Evolutionary conservation across 2,797 vertebrate species (phyloP), one percentile per base, ranked within the genome.

Genomic region (Sardinella longiceps): DNA sequence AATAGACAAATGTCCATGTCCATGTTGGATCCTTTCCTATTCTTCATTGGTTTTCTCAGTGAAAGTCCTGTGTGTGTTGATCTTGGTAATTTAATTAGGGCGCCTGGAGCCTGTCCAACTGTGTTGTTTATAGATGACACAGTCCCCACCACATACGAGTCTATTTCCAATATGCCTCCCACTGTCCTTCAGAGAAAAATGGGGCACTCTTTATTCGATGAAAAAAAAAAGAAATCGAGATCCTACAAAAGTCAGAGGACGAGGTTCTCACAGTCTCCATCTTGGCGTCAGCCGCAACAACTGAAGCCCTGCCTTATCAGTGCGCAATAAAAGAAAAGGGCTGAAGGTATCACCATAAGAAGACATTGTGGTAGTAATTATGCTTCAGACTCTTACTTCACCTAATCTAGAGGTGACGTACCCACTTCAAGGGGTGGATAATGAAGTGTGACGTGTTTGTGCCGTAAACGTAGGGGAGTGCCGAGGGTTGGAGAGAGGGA

Each of bases 1-100:
- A 7, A 43, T 28, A 5, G 66, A 37, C 30, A 74, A 30, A 74
- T 15, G 70, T 9, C n/a, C n/a, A 10, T 23, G 28, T 18, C 70
- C 33, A n/a, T 20, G 70, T 77, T 43, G 70, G 70, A 77, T 43
- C 33, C 5, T 7, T 20, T 20, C 70, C 70, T 12, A 33, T 30
- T 39, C 30, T 70, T n/a, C 70, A 43, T 77, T 77, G 43, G 70
- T 77, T 43, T 33, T 77, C 33, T 37, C 70, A 0, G 70, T 20
- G 33, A 20, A 33, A 7, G 66, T 74, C 20, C 37, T 77, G 70
- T 23, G 66, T 39, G 70, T 77, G 70, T 77, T 39, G 33, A 43
- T 77, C 70, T 77, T 77, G 70, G 33, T 77, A 77, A 77, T 77
- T 77, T 43, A 37, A 77, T 77, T 77, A 43, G 70, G 23, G 37